These are phyloP conservation scores for Cantharis rufa DNA, from an alignment of 2,888 invertebrate genomes.

Conservation along the genomic window DNA sequence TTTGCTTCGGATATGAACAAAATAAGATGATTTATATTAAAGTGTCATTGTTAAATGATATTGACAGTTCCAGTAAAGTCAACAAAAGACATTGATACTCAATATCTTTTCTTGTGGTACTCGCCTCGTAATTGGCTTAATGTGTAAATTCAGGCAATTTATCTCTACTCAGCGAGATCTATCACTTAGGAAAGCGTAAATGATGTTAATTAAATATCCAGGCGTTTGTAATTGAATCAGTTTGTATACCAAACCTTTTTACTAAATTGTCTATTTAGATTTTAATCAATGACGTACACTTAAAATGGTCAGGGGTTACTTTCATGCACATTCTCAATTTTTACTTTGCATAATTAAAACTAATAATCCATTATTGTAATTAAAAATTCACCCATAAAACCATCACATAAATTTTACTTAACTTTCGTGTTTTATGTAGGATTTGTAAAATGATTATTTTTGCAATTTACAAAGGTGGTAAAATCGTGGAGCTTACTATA, in stretches of 20 bases:
- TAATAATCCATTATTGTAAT: neutral
- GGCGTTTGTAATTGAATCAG: constrained; percentile 1
- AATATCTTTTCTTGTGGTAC: neutral
- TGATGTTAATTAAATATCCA: neutral
- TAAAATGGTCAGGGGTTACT: neutral
- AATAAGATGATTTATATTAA: neutral
- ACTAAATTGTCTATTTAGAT: neutral
- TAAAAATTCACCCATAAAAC: neutral
- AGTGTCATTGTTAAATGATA: neutral
- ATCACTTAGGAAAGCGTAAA: neutral
- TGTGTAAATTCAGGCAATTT: neutral
- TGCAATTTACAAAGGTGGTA: too few species aligned
- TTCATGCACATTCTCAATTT: neutral
- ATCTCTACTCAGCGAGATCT: neutral
- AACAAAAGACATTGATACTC: neutral
- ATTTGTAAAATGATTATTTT: neutral
- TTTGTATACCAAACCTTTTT: neutral
- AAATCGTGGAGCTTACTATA: too few species aligned
- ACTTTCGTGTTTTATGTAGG: too few species aligned
- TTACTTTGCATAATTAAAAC: neutral
- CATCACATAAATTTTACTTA: neutral
- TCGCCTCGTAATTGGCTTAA: neutral
- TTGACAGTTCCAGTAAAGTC: constrained; percentile 1
- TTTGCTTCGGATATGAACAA: neutral
- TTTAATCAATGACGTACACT: neutral